Evolutionary conservation across 1,140 invertebrate species (phyloP).

Genomic region (Vanessa atalanta): DNA sequence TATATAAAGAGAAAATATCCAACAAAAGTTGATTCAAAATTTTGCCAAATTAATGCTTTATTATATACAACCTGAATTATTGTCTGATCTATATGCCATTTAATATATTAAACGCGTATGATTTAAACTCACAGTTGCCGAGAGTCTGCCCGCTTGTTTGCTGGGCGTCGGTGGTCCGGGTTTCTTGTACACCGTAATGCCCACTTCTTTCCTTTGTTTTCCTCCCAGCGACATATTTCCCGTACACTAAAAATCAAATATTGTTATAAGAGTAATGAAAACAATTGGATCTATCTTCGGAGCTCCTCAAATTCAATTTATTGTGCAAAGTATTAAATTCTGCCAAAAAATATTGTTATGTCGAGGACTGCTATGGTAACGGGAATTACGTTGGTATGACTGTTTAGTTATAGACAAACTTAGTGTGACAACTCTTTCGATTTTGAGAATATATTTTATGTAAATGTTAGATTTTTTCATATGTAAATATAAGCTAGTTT

Average conservation of each 20-base stretch:
- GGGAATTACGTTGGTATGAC: constrained; percentile 11
- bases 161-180: constrained; percentile 91
- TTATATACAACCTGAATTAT: too few relatives aligned
- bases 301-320: background rate
- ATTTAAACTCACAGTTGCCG: constrained; percentile 67
- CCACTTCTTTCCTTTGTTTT: constrained; percentile 64
- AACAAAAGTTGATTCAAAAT: too few relatives aligned
- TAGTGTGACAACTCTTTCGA: too few relatives aligned
- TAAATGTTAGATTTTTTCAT: too few relatives aligned
- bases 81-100: background rate
- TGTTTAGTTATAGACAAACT: too few relatives aligned
- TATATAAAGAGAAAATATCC: too few relatives aligned
- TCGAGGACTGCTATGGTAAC: background rate
- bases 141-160: constrained; percentile 88
- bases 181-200: constrained; percentile 86
- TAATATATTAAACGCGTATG: background rate
- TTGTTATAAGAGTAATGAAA: background rate
- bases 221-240: constrained; percentile 47
- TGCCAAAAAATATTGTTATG: background rate
- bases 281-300: background rate
- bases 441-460: too few relatives aligned
- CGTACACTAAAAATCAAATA: constrained; percentile 41
- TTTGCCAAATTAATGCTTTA: too few relatives aligned
- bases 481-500: too few relatives aligned
- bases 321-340: background rate